Evolutionary conservation across 2,113 vertebrate genomes (phyloP).

Genomic region (Anoura caudifer): DNA sequence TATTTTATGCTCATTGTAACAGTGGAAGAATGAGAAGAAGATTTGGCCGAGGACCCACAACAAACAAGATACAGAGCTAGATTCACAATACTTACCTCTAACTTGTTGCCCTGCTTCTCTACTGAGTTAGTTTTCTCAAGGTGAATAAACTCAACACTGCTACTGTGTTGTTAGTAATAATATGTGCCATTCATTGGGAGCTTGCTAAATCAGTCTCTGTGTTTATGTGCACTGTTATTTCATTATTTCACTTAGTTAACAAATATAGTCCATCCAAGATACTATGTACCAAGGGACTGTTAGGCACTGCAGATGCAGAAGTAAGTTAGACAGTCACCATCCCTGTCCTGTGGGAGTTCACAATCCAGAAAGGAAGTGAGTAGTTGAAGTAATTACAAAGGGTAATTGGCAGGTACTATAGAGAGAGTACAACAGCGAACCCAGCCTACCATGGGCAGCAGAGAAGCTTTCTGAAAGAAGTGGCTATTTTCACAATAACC

Average conservation of each 20-base stretch:
- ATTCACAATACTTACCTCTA: neutral
- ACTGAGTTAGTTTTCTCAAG: neutral
- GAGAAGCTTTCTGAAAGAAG: neutral
- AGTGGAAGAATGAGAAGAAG: slow-evolving; percentile 10
- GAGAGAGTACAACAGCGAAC: neutral
- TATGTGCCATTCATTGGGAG: neutral
- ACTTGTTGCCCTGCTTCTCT: slow-evolving; percentile 14
- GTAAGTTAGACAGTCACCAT: neutral
- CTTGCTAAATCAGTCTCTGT: slow-evolving; percentile 6
- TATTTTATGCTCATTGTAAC: neutral
- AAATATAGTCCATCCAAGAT: neutral
- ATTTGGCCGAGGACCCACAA: neutral
- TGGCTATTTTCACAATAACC: neutral
- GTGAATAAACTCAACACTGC: neutral
- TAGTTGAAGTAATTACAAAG: neutral
- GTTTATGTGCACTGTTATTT: neutral
- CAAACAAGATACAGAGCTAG: neutral
- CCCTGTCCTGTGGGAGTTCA: neutral
- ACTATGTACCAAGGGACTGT: neutral
- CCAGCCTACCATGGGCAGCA: neutral
- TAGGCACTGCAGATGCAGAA: neutral
- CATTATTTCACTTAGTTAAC: neutral
- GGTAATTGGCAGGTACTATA: neutral
- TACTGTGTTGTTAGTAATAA: neutral
- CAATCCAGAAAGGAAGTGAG: slow-evolving; percentile 8